These are phyloP conservation scores for Sorex araneus DNA, from an alignment of 2,113 vertebrate species.

Conservation along the genomic window DNA sequence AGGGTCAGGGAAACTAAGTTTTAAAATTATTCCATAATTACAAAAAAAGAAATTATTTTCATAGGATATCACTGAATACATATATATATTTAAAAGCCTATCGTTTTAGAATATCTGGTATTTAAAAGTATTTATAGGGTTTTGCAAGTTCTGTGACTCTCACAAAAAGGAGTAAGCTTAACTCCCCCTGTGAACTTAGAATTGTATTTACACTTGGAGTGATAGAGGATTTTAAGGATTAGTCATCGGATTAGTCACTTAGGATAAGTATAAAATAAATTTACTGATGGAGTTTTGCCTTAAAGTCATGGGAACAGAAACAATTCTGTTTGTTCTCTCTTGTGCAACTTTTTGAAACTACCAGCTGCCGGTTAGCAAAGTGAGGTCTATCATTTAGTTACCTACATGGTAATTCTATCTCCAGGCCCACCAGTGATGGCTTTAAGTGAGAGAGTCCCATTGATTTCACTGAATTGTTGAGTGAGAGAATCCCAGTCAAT, in stretches of 20 bases:
- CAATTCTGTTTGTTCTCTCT: background rate
- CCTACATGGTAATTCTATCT: background rate
- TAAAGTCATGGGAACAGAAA: slow-evolving; percentile 1
- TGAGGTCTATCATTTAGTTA: background rate
- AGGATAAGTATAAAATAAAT: slow-evolving; percentile 20
- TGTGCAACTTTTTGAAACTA: background rate
- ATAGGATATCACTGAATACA: slow-evolving; percentile 24
- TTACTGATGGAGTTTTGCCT: background rate
- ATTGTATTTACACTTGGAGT: slow-evolving; percentile 4
- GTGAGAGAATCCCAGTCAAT: background rate
- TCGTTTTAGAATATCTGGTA: slow-evolving; percentile 45
- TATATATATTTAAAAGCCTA: background rate
- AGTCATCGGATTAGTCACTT: slow-evolving; percentile 42
- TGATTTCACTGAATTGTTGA: too few relatives aligned
- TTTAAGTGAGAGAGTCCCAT: background rate
- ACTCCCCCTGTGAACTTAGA: background rate
- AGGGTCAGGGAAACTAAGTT: slow-evolving; percentile 62
- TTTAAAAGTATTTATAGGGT: slow-evolving; percentile 57
- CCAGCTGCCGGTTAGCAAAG: background rate
- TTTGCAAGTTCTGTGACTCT: slow-evolving; percentile 38
- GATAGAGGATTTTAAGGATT: slow-evolving; percentile 23
- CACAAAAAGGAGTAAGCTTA: background rate
- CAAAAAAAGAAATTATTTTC: slow-evolving; percentile 2
- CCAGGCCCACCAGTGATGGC: background rate
- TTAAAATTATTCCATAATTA: slow-evolving; percentile 48